Evolutionary conservation across 2,797 vertebrate genomes (phyloP), one percentile per base, ranked within the genome.

Genomic region (Graptemys geographica): DNA sequence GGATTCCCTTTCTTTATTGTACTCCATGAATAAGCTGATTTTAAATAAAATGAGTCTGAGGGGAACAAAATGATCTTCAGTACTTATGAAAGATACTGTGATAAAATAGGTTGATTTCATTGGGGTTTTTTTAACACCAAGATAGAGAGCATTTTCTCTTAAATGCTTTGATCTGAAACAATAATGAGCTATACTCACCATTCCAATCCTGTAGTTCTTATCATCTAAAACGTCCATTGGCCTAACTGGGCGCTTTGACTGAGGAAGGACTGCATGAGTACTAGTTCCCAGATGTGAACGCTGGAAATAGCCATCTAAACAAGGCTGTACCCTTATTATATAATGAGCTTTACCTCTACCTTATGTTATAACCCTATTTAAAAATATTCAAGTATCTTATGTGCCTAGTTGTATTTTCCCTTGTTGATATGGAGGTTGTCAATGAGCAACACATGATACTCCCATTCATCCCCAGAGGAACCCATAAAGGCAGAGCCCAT

Each of bases 171-270:
- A 91, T 44, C 55, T 88, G 19, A 94, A 95, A 15, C 27, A 41
- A 28, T 27, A 55, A 87, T 62, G 27, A 28, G 59, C 51, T 5
- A 28, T 41, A 53, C 3, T 80, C 18, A 16, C 84, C 90, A 86
- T 16, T 83, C 55, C 37, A 56, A 65, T 84, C 27, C 74, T 78
- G 8, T 47, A 69, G 44, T 31, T 59, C 52, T 49, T 27, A 1
- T 81, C 81, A 95, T 92, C 88, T 95, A 6, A 94, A 78, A 33
- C 57, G 93, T 96, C 94, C 90, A 49, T 91, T 93, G 89, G 69
- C 56, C 52, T 85, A 59, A 84, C 83, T 47, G 69, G 85, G 65
- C 3, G 52, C 55, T 94, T 4, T 28, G 76, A 85, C 65, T 86
- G 65, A 59, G 31, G 8, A 33, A 51, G 83, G 87, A 90, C 65